These are phyloP conservation scores for Saccopteryx leptura DNA, from an alignment of 2,113 vertebrate genomes.

Conservation along the genomic window DNA sequence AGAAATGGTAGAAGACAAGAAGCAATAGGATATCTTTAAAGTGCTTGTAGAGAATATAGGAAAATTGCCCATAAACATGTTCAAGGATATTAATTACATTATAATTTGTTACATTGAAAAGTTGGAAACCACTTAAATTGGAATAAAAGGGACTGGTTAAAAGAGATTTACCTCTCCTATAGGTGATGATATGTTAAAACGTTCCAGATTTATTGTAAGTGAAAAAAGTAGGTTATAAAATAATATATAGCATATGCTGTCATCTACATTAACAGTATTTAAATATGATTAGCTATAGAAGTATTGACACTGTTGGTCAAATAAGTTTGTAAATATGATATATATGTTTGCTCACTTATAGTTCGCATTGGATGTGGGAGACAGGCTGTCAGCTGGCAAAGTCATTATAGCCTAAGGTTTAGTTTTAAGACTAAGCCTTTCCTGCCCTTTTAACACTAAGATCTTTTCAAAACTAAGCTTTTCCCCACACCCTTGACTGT, in stretches of 20 bases:
- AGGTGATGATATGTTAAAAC: not conserved
- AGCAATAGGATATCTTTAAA: slow-evolving; percentile 9
- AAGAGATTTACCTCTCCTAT: not conserved
- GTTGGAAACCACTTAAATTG: not conserved
- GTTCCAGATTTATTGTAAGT: not conserved
- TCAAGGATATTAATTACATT: not conserved
- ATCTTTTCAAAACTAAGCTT: too few species aligned
- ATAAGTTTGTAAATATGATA: too few species aligned
- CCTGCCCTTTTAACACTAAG: too few species aligned
- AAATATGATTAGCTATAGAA: not conserved
- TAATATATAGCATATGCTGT: not conserved
- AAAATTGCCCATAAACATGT: not conserved
- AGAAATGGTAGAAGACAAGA: not conserved
- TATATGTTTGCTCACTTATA: too few species aligned
- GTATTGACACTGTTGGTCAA: too few species aligned
- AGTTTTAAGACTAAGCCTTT: too few species aligned
- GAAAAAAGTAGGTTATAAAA: not conserved
- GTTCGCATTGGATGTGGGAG: too few species aligned
- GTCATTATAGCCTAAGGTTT: too few species aligned
- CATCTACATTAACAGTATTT: slow-evolving; percentile 17
- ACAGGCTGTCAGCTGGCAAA: too few species aligned
- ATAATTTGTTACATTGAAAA: slow-evolving; percentile 3
- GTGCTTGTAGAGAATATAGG: not conserved
- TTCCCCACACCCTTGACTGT: too few species aligned
- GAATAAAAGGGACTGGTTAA: not conserved